Evolutionary conservation across 2,888 invertebrate genomes (phyloP).

Genomic region (Latrodectus elegans): DNA sequence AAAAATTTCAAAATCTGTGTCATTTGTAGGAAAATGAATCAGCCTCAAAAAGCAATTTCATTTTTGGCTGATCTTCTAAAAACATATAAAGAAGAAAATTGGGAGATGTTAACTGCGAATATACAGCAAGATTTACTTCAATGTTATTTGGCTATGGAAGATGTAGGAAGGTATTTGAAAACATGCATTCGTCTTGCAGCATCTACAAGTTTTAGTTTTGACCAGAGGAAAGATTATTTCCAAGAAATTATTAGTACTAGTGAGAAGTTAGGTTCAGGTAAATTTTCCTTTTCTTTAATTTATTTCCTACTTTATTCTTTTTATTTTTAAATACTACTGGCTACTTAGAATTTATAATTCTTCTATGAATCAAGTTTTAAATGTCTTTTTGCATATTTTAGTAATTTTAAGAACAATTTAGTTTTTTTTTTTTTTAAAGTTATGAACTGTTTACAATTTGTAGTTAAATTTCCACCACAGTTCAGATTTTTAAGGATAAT

Average conservation of each 20-base stretch:
- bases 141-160: conserved; percentile 87
- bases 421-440: no score
- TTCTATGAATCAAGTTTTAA: no score
- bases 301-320: no score
- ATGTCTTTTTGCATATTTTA: no score
- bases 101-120: conserved; percentile 83
- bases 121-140: conserved; percentile 88
- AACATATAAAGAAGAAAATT: conserved; percentile 90
- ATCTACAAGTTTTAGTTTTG: conserved; percentile 83
- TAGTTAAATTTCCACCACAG: no score
- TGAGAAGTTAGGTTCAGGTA: conserved; percentile 62
- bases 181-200: conserved; percentile 87
- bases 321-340: no score
- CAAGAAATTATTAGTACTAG: conserved; percentile 80
- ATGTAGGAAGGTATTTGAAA: conserved; percentile 85
- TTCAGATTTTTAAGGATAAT: no score
- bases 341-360: no score
- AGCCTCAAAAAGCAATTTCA: conserved; percentile 89
- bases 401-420: no score
- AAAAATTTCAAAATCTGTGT: neutral
- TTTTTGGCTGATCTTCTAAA: conserved; percentile 90
- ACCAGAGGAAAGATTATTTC: conserved; percentile 85
- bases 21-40: conserved; percentile 74
- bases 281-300: neutral
- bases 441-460: no score